phyloP scores from a whole-genome alignment of 1,140 invertebrate genomes.

The Limonius californicus region DNA sequence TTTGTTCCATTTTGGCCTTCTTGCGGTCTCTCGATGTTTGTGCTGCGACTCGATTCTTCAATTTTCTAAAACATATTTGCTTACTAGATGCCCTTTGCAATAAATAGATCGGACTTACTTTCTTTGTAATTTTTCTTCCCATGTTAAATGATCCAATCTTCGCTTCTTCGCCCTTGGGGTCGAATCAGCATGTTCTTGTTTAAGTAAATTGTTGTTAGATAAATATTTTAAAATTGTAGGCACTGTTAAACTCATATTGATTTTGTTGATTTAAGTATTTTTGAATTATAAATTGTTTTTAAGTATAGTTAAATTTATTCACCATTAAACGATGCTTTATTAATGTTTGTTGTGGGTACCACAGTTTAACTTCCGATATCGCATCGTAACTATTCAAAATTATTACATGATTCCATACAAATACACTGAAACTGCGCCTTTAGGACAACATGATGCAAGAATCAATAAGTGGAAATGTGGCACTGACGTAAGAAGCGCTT shows the following conservation, averaged over 20 bases:
- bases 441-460: not conserved
- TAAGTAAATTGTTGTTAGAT: conserved; percentile 40
- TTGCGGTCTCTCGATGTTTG: conserved; percentile 96
- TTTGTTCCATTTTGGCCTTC: conserved; percentile 84
- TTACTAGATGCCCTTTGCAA: not conserved
- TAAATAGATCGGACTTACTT: conserved; percentile 69
- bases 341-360: not conserved
- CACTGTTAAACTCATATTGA: conserved; percentile 44
- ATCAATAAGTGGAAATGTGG: not conserved
- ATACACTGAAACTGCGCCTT: not conserved
- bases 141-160: conserved; percentile 70
- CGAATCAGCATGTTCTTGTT: conserved; percentile 32
- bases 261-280: too few species aligned
- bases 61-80: conserved; percentile 62
- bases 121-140: conserved; percentile 78
- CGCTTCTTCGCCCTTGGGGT: conserved; percentile 61
- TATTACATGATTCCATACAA: too few species aligned
- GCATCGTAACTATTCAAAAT: too few species aligned
- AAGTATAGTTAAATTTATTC: too few species aligned
- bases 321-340: too few species aligned
- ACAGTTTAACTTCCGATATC: too few species aligned
- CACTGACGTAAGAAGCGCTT: not conserved
- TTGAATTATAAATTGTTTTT: too few species aligned
- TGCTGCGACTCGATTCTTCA: conserved; percentile 97
- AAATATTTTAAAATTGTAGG: conserved; percentile 52